These are phyloP conservation scores for Serranus cabrilla DNA, from an alignment of 2,797 vertebrate genomes.

Conservation along the genomic window DNA sequence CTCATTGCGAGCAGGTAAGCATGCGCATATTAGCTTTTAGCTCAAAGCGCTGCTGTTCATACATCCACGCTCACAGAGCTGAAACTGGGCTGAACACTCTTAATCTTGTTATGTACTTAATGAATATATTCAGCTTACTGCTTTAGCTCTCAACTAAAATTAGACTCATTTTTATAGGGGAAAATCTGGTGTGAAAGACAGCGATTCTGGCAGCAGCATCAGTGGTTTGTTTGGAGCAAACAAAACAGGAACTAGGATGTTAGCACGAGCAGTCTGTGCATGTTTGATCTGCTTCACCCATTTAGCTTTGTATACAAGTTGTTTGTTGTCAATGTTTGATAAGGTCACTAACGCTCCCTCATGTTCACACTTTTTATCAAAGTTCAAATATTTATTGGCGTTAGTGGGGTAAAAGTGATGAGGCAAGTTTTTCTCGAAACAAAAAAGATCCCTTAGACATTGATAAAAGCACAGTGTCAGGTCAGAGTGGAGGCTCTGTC, in stretches of 20 bases:
- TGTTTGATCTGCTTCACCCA: conserved; percentile 50
- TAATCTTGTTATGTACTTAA: conserved; percentile 1
- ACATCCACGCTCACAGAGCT: neutral
- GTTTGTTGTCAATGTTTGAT: conserved; percentile 35
- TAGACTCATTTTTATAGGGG: neutral
- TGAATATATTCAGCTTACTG: neutral
- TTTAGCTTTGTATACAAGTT: conserved; percentile 41
- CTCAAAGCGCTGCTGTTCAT: neutral
- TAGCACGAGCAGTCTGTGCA: conserved; percentile 29
- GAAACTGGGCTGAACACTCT: neutral
- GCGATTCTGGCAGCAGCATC: conserved; percentile 16
- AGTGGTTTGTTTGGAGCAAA: conserved; percentile 50
- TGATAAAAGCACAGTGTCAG: conserved; percentile 23
- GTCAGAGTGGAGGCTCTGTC: conserved; percentile 12
- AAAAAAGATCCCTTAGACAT: conserved; percentile 20
- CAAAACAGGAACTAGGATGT: conserved; percentile 28
- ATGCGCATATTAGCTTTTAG: conserved; percentile 1
- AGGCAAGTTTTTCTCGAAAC: conserved; percentile 23
- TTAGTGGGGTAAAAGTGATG: neutral
- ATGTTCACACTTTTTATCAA: neutral
- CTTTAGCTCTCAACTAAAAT: conserved; percentile 2
- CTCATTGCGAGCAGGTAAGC: neutral
- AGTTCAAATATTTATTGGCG: conserved; percentile 33
- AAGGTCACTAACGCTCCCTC: conserved; percentile 24
- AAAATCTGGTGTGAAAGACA: conserved; percentile 3